Evolutionary conservation across 2,888 invertebrate genomes (phyloP).

Genomic region (Tillus elongatus): DNA sequence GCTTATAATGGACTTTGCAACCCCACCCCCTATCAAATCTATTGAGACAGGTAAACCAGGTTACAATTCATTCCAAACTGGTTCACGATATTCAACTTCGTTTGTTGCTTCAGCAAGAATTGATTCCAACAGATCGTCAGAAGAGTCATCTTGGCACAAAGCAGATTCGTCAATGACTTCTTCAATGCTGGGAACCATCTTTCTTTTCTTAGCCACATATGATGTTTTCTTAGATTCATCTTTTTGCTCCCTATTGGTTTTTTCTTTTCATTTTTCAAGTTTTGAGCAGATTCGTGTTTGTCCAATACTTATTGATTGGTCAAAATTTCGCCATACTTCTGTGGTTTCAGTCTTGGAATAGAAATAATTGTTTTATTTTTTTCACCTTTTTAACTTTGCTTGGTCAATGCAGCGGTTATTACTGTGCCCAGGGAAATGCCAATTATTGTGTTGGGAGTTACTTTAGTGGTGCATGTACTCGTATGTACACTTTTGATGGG

Average conservation of each 20-base stretch:
- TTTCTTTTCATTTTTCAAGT: constrained; percentile 3
- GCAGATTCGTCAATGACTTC: not conserved
- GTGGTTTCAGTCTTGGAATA: too few relatives aligned
- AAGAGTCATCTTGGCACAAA: constrained; percentile 1
- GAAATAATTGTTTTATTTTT: too few relatives aligned
- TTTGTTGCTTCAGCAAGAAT: not conserved
- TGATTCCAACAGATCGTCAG: not conserved
- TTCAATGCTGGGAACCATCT: not conserved
- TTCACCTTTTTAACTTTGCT: too few relatives aligned
- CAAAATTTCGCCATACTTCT: constrained; percentile 2
- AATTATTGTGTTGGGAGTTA: too few relatives aligned
- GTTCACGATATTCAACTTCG: not conserved
- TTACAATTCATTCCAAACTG: not conserved
- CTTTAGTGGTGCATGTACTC: too few relatives aligned
- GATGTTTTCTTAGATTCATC: not conserved
- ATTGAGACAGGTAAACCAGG: too few relatives aligned
- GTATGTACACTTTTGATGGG: too few relatives aligned
- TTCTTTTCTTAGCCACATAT: not conserved
- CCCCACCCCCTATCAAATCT: too few relatives aligned
- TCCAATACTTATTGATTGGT: not conserved
- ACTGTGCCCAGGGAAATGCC: too few relatives aligned
- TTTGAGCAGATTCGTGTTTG: constrained; percentile 1
- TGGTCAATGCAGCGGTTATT: too few relatives aligned
- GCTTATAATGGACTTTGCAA: too few relatives aligned
- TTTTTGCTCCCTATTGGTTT: not conserved